Evolutionary conservation across 1,140 invertebrate species (phyloP), one percentile per base, ranked within the genome.

Genomic region (Leptinotarsa defecta): DNA sequence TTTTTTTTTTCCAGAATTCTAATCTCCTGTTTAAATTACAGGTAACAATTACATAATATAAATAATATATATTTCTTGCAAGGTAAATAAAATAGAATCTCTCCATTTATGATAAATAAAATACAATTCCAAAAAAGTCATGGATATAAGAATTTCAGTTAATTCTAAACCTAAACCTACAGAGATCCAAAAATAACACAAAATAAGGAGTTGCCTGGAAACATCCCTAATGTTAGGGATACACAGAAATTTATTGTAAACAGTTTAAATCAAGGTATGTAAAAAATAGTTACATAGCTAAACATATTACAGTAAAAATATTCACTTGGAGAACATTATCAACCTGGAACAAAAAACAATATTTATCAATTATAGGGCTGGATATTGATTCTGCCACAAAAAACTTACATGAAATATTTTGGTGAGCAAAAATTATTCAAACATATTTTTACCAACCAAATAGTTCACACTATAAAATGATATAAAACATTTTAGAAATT

Each of bases 261-360:
- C 19, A 24, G 15, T 48, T 62, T 27, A 69, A 68, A 75, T 22
- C n/a, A 77, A 15, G 43, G 27, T 20, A 64, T 57, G 19, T 71
- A 24, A 68, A 68, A 69, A 76, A 48, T 62, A 70, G 61, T 73
- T 67, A 48, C 48, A 62, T 8, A 57, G 52, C 34, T 43, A 43
- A 63, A 43, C 34, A 69, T 61, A 24, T 48, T 43, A 20, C 24
- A 67, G 24, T 43, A 48, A 68, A 68, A 43, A 34, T 68, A 22
- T 63, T 57, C 20, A 68, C 22, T 71, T 71, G 20, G 69, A 73
- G 57, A 73, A 73, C 71, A 73, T 76, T 76, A 76, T 73, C 64
- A 76, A 68, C 71, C 75, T 76, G 71, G 49, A 76, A 76, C 67
- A 22, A 76, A 74, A 65, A 20, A 65, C 52, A 57, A 57, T 34